Conservation (phyloP, 2,888 invertebrate species). For the Elmis aenea region DNA sequence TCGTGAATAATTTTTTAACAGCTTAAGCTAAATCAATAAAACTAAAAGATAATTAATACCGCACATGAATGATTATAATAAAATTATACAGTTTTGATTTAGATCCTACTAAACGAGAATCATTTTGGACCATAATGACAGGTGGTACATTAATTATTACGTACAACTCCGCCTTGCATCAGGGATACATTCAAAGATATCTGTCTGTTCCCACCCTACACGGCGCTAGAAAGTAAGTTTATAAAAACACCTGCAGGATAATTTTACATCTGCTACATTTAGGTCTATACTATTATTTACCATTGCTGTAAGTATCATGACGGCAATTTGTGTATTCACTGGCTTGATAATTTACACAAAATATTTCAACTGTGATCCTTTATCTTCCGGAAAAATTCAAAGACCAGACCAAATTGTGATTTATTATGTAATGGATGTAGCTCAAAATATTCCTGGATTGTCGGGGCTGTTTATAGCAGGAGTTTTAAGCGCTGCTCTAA, state of each 20-base stretch:
- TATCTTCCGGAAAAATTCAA: slow-evolving; percentile 53
- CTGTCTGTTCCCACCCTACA: slow-evolving; percentile 54
- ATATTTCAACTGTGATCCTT: slow-evolving; percentile 62
- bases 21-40: background rate
- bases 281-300: slow-evolving; percentile 13
- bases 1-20: background rate
- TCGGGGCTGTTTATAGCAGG: slow-evolving; percentile 72
- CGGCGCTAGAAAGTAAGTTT: slow-evolving; percentile 52
- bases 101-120: slow-evolving; percentile 55
- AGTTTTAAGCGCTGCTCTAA: slow-evolving; percentile 67
- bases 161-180: slow-evolving; percentile 53
- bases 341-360: slow-evolving; percentile 60
- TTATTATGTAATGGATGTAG: slow-evolving; percentile 67
- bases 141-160: slow-evolving; percentile 55
- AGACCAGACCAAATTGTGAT: slow-evolving; percentile 59
- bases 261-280: slow-evolving; percentile 1
- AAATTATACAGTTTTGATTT: slow-evolving; percentile 60
- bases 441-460: slow-evolving; percentile 61
- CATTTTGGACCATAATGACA: slow-evolving; percentile 57
- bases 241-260: slow-evolving; percentile 3
- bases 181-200: slow-evolving; percentile 57
- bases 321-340: slow-evolving; percentile 53
- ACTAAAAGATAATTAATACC: background rate
- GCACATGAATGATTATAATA: slow-evolving; percentile 24
- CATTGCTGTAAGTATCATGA: slow-evolving; percentile 54